These are phyloP conservation scores for Porites divaricata DNA, from an alignment of 92 coral and sea anemone genomes.

Conservation along the genomic window DNA sequence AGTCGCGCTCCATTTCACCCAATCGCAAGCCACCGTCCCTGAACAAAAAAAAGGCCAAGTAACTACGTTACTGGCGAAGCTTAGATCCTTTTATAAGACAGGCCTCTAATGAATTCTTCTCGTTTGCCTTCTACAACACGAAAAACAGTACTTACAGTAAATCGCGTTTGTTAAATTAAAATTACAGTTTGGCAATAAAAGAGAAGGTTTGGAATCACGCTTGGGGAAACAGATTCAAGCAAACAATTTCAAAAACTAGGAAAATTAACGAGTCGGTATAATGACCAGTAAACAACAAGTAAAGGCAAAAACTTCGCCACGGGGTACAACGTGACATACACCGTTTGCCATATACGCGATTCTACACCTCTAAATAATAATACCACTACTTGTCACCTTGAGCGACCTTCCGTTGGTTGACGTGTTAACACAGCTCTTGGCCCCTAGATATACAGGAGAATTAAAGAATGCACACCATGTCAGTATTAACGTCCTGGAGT, in stretches of 20 bases:
- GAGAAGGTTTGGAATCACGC: too few species aligned
- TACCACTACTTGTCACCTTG: constrained; percentile 66
- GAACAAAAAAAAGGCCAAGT: neutral
- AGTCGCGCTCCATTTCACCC: constrained; percentile 99
- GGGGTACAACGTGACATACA: too few species aligned
- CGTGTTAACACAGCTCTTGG: constrained; percentile 97
- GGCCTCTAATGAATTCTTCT: neutral
- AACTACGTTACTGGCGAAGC: neutral
- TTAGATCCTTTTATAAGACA: neutral
- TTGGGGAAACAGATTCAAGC: too few species aligned
- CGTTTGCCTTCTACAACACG: neutral
- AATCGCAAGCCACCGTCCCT: constrained; percentile 98
- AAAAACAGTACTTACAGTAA: too few species aligned
- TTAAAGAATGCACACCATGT: neutral
- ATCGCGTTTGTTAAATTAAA: too few species aligned
- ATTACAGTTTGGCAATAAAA: too few species aligned
- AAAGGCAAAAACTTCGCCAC: too few species aligned
- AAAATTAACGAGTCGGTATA: too few species aligned
- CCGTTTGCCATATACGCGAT: too few species aligned
- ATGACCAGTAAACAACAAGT: too few species aligned
- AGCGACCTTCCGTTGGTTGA: constrained; percentile 97
- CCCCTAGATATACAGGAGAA: constrained; percentile 60
- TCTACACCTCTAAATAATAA: too few species aligned
- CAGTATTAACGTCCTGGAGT: neutral
- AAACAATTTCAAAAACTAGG: too few species aligned